Percentiles rank a stretch among this genome's conserved stretches.
Evolutionary conservation across 2,888 invertebrate genomes (phyloP).

Genomic region (Dasypogon diadema): DNA sequence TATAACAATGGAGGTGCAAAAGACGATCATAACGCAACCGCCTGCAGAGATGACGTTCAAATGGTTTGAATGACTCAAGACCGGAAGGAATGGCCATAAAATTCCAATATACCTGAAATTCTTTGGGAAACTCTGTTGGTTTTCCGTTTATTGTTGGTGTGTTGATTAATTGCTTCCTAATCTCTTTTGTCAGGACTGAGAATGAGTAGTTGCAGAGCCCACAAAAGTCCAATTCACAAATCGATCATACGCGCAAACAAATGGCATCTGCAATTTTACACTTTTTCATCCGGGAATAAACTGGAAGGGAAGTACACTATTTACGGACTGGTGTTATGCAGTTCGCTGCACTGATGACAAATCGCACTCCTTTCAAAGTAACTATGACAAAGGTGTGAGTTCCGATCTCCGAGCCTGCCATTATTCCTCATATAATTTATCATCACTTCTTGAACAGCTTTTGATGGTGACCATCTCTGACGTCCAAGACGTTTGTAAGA

Average conservation of each 20-base stretch:
- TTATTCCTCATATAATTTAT: not conserved
- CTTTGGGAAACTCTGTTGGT: not conserved
- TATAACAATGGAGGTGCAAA: conserved; percentile 27
- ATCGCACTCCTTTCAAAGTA: conserved; percentile 13
- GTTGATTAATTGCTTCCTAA: conserved; percentile 24
- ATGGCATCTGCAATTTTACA: conserved; percentile 18
- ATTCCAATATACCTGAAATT: conserved; percentile 11
- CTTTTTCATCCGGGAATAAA: not conserved
- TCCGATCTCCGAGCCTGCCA: not conserved
- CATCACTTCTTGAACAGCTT: not conserved
- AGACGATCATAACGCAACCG: not conserved
- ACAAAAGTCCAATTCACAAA: conserved; percentile 14
- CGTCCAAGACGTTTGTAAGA: not conserved
- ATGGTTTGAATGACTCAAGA: not conserved
- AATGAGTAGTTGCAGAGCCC: not conserved
- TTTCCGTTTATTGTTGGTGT: conserved; percentile 3
- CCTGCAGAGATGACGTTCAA: not conserved
- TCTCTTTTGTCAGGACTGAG: not conserved
- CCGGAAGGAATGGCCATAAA: not conserved
- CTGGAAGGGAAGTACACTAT: conserved; percentile 12
- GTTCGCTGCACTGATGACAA: not conserved
- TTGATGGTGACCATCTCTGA: not conserved
- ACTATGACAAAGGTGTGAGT: conserved; percentile 2
- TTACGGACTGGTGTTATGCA: conserved; percentile 3
- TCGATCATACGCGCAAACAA: conserved; percentile 17